Base-by-base conservation (phyloP, 2,797 vertebrate genomes). In the Gorsachius magnificus region DNA sequence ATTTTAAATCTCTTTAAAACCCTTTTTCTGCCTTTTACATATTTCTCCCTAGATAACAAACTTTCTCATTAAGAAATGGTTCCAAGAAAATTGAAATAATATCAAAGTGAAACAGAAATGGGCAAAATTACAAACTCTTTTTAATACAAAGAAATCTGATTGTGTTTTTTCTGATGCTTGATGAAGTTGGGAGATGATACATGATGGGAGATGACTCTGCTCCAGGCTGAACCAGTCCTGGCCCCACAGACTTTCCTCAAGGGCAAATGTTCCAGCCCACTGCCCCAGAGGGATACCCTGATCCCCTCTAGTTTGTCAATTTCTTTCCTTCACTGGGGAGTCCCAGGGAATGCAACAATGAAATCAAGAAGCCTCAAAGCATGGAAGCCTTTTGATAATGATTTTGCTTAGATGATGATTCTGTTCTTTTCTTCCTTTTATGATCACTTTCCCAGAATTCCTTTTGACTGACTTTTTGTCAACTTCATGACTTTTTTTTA, bases 231-330 rank as follows among this genome's bases (percentile, higher is more conserved):
- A 58, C 8, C 15, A 51, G 19, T n/a, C 11, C 16, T n/a, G 13
- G 11, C 7, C 41, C 16, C 24, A 65, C 18, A 51, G 28, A 12
- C 5, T 25, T 11, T 83, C 19, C 51, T 71, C 19, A 36, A 83
- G 19, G 5, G 4, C 2, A 5, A 65, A 16, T 51, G 10, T 24
- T 51, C 19, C 19, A 58, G 24, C 11, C 9, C 1, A 1, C 20
- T 57, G 24, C 15, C 9, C 18, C 31, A 70, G 13, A 21, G 11
- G 1, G 3, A 1, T 31, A 4, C 13, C 6, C 33, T 43, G 35
- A 70, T 7, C 5, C 18, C 10, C 18, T 76, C 35, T 56, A 14
- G 6, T 76, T 50, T 56, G n/a, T 29, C 19, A 29, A 11, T 16
- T 69, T 35, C 10, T 50, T 77, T 76, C 35, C 35, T 29, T 83